phyloP scores from a whole-genome alignment of 1,140 invertebrate species.

The Psix sp. region DNA sequence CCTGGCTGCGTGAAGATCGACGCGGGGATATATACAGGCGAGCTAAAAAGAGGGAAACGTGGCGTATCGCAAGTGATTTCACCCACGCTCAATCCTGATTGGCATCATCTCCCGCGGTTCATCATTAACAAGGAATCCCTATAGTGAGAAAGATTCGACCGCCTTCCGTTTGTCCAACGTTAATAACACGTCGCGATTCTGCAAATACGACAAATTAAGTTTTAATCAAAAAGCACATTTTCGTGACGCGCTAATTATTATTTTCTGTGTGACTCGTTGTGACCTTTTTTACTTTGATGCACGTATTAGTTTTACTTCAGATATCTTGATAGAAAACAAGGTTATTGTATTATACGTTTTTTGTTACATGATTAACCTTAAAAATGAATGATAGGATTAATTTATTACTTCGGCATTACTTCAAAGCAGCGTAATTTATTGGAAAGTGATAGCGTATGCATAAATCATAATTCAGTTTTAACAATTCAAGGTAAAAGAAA shows the following conservation, averaged over 20 bases:
- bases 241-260: not conserved
- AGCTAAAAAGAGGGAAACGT: slow-evolving; percentile 32
- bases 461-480: too few species aligned
- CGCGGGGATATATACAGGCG: slow-evolving; percentile 45
- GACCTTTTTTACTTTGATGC: too few species aligned
- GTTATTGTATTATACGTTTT: too few species aligned
- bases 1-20: slow-evolving; percentile 45
- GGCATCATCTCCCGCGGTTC: slow-evolving; percentile 27
- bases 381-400: too few species aligned
- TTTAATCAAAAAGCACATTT: slow-evolving; percentile 13
- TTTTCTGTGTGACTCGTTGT: too few species aligned
- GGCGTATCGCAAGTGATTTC: slow-evolving; percentile 41
- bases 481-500: too few species aligned
- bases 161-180: slow-evolving; percentile 19
- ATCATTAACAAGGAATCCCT: slow-evolving; percentile 48
- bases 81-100: slow-evolving; percentile 47
- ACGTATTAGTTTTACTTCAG: too few species aligned
- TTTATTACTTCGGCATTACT: too few species aligned
- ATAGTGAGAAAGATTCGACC: slow-evolving; percentile 33
- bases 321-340: too few species aligned
- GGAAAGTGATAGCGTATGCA: too few species aligned
- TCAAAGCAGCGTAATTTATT: too few species aligned
- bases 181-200: slow-evolving; percentile 11
- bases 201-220: slow-evolving; percentile 31
- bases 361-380: too few species aligned